A percentile compares a stretch with the other conserved stretches of the same genome.
phyloP scores from a whole-genome alignment of 2,888 invertebrate genomes.

The Parthenolecanium corni region DNA sequence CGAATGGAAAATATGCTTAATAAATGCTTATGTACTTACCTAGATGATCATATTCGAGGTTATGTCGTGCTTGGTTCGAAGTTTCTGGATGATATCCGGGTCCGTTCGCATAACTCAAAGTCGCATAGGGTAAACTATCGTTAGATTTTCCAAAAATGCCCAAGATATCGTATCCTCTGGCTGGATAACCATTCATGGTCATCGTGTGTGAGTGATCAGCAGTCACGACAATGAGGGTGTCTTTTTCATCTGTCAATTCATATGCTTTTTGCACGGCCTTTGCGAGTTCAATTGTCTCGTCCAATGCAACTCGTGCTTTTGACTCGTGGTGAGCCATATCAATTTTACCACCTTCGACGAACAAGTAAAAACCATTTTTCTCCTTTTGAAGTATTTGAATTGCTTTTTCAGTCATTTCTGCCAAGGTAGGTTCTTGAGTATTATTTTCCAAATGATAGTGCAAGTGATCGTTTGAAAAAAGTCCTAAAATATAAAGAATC shows the following conservation, averaged over 20 bases:
- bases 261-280: conserved; percentile 53
- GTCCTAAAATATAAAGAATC: conserved; percentile 39
- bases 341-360: conserved; percentile 60
- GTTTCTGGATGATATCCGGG: not conserved
- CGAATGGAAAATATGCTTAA: too few species aligned
- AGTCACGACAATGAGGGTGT: conserved; percentile 56
- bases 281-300: conserved; percentile 65
- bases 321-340: conserved; percentile 65
- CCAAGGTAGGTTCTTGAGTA: conserved; percentile 53
- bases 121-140: conserved; percentile 51
- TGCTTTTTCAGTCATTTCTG: conserved; percentile 68
- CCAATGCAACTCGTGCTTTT: conserved; percentile 54
- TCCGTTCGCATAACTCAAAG: conserved; percentile 63
- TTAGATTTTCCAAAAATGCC: conserved; percentile 41
- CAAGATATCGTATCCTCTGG: conserved; percentile 50
- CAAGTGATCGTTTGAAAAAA: conserved; percentile 58
- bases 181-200: conserved; percentile 62
- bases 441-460: conserved; percentile 53
- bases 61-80: not conserved
- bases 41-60: conserved; percentile 20
- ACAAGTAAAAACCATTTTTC: conserved; percentile 58
- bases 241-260: conserved; percentile 43
- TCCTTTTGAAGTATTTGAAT: conserved; percentile 55
- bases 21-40: too few species aligned
- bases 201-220: conserved; percentile 70